Evolutionary conservation across 1,140 invertebrate genomes (phyloP).

Genomic region (Zaprionus africanus): DNA sequence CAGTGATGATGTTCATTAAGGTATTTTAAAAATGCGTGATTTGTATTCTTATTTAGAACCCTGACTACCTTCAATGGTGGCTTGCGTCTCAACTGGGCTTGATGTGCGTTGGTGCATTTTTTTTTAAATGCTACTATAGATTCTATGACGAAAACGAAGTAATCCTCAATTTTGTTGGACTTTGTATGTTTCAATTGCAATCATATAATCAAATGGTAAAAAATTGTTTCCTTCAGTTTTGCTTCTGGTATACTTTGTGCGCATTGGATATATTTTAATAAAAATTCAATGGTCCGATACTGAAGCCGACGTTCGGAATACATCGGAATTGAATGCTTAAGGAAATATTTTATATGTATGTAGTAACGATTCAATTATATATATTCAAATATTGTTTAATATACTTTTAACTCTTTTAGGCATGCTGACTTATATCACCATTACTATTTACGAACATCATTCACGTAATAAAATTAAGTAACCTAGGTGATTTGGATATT

Average conservation of each 20-base stretch:
- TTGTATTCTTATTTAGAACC: constrained; percentile 5
- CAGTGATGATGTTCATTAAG: background rate
- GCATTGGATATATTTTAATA: background rate
- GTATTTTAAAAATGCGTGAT: background rate
- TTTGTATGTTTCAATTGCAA: constrained; percentile 15
- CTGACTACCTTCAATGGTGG: constrained; percentile 38
- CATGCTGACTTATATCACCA: background rate
- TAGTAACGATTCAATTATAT: background rate
- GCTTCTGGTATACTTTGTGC: constrained; percentile 4
- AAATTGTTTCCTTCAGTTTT: background rate
- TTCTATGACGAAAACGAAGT: constrained; percentile 8
- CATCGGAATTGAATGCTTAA: background rate
- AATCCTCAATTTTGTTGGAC: background rate
- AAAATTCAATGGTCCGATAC: background rate
- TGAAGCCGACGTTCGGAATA: background rate
- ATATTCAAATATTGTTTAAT: no score
- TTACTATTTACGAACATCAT: background rate
- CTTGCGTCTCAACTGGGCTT: constrained; percentile 8
- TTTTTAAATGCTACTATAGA: constrained; percentile 19
- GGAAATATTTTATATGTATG: background rate
- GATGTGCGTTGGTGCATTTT: background rate
- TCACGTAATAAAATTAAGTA: background rate
- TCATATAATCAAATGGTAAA: background rate
- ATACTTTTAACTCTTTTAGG: background rate
- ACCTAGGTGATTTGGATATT: background rate